Evolutionary conservation across 2,888 invertebrate species (phyloP), one percentile per base, ranked within the genome.

Genomic region (Agrilus biguttatus): DNA sequence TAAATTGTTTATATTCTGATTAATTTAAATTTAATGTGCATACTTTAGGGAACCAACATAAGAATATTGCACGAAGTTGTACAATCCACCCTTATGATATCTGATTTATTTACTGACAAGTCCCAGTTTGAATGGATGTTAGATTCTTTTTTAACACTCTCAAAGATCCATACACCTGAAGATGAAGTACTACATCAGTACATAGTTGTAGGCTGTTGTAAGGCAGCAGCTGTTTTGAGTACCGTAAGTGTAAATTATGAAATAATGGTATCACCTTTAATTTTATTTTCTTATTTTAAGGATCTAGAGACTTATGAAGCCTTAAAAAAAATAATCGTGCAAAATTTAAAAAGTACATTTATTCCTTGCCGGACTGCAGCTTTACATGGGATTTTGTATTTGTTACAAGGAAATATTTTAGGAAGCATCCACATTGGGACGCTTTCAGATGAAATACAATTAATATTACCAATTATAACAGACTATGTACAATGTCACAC

Each of bases 61-160:
- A 58, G 68, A 38, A 55, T 73, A 34, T 55, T 73, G 13, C 70
- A 74, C 37, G 74, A 80, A 57, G 72, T 75, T 23, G 64, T 80
- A 5, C 74, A 75, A 48, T 80, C 81, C 54, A 70, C 83, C 47
- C 70, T 84, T 12, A 74, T 77, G 47, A 74, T 88, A 50, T 83
- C 84, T 1, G 87, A 89, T 63, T 69, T 88, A 44, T 83, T 83
- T 55, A 76, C 75, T 19, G 86, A 86, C 57, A 72, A 75, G 54
- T 71, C 75, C 35, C 88, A 89, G 62, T 87, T 80, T 65, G 75
- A 75, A 53, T 85, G 85, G 83, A 81, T 89, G 77, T 68, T 84
- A 53, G 77, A 82, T 49, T 75, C 76, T 8, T 76, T 80, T 54
- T 62, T 81, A 50, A 79, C 80, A 49, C 59, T 80, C 37, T 73